These are phyloP conservation scores for Tenthredo distinguenda DNA, from an alignment of 2,888 invertebrate species.

Conservation along the genomic window DNA sequence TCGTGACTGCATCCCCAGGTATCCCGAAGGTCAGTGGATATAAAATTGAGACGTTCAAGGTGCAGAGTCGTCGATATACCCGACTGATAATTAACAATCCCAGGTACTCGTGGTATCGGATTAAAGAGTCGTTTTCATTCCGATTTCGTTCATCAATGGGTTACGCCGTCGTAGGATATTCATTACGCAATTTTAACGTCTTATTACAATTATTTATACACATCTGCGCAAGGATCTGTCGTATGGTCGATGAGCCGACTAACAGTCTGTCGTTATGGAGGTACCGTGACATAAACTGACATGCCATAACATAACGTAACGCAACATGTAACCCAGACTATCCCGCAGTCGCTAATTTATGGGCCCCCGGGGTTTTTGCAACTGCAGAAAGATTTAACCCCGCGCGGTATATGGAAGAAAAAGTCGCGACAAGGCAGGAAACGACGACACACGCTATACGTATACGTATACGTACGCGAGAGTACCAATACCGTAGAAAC, in stretches of 20 bases:
- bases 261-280: background rate
- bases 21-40: background rate
- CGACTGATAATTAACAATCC: background rate
- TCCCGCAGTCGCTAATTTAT: slow-evolving; percentile 38
- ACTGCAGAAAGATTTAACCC: slow-evolving; percentile 26
- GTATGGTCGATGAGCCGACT: slow-evolving; percentile 10
- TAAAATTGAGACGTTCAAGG: background rate
- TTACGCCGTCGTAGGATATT: background rate
- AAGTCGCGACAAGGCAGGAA: slow-evolving; percentile 49
- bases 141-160: background rate
- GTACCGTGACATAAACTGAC: background rate
- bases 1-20: background rate
- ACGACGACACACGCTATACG: background rate
- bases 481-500: background rate
- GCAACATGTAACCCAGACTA: slow-evolving; percentile 1
- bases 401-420: slow-evolving; percentile 26
- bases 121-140: background rate
- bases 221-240: background rate
- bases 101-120: background rate
- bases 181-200: background rate
- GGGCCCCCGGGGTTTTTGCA: slow-evolving; percentile 25
- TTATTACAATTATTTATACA: background rate
- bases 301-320: background rate
- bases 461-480: background rate
- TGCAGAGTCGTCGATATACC: background rate